Evolutionary conservation across 2,797 vertebrate species (phyloP), one percentile per base, ranked within the genome.

Genomic region (Microhierax caerulescens): DNA sequence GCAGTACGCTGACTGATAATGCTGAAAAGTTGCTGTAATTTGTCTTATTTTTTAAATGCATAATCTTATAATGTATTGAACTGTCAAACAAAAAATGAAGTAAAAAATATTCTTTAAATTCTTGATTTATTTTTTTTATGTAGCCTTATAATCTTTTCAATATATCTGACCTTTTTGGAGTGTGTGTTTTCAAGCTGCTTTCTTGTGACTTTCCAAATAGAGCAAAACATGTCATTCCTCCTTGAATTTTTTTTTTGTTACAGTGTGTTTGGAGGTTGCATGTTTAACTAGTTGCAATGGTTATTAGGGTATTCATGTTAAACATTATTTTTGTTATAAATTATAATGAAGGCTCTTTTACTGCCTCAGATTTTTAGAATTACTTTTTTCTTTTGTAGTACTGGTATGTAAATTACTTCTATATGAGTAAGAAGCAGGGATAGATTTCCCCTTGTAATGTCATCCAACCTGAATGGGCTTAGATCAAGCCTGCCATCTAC

Each of bases 401-500:
- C 25, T 82, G 47, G 16, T 37, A 10, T 77, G 43, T 81, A 89
- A 94, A 93, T 85, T 51, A 53, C 47, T 67, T 69, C 70, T 88
- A 1, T 47, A 25, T 27, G 72, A 87, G 57, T 78, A 81, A 94
- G 68, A 92, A 88, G 43, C 21, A 27, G 24, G 75, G 56, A 20
- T 39, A 64, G 90, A 47, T 73, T 96, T 94, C 59, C n/a, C 45
- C 57, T 68, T 75, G 13, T 21, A 83, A 37, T 30, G 34, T 28
- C 48, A 61, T 36, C 32, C 9, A 7, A 70, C 50, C 50, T 82
- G 53, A 48, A 75, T 73, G 90, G 80, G 70, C 30, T 96, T 96
- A 82, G 97, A 97, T 91, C 97, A 95, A 97, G 97, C 45, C 97
- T 98, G 98, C 98, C 98, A 98, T 97, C 98, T 98, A 97, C 97